Conservation (phyloP, 2,888 invertebrate species). For the Homarus gammarus region DNA sequence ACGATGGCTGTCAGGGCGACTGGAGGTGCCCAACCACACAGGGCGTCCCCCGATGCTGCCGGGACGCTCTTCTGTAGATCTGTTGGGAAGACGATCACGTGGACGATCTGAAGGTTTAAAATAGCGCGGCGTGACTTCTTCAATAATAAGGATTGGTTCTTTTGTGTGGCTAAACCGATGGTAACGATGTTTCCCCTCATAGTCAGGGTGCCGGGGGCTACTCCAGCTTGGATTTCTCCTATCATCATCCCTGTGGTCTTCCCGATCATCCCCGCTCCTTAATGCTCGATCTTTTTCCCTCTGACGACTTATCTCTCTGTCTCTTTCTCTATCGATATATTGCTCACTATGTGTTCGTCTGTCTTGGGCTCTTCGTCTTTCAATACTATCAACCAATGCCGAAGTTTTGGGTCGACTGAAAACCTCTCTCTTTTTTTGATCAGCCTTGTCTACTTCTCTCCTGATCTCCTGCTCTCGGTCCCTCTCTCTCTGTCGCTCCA, state of each 20-base stretch:
- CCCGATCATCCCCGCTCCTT: not conserved
- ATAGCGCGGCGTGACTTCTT: constrained; percentile 20
- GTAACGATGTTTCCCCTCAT: not conserved
- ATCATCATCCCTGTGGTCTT: not conserved
- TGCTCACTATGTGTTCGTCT: not conserved
- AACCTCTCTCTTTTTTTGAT: constrained; percentile 32
- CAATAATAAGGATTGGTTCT: constrained; percentile 53
- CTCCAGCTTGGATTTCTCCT: not conserved
- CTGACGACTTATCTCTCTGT: constrained; percentile 10
- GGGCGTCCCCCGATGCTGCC: not conserved
- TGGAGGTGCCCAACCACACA: constrained; percentile 15
- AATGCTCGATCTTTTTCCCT: constrained; percentile 49
- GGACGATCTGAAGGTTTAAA: not conserved
- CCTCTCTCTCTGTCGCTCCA: constrained; percentile 27
- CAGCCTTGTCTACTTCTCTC: constrained; percentile 48
- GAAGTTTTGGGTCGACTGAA: not conserved
- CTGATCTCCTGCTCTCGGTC: constrained; percentile 35
- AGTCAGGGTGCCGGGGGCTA: not conserved
- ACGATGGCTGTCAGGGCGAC: not conserved
- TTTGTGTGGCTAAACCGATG: constrained; percentile 23
- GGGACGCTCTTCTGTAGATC: not conserved
- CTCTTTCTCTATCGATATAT: not conserved
- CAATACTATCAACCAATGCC: not conserved
- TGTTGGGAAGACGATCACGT: not conserved
- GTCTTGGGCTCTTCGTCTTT: not conserved